Evolutionary conservation across 2,888 invertebrate genomes (phyloP), one percentile per base, ranked within the genome.

Genomic region (Hartigia nigra): DNA sequence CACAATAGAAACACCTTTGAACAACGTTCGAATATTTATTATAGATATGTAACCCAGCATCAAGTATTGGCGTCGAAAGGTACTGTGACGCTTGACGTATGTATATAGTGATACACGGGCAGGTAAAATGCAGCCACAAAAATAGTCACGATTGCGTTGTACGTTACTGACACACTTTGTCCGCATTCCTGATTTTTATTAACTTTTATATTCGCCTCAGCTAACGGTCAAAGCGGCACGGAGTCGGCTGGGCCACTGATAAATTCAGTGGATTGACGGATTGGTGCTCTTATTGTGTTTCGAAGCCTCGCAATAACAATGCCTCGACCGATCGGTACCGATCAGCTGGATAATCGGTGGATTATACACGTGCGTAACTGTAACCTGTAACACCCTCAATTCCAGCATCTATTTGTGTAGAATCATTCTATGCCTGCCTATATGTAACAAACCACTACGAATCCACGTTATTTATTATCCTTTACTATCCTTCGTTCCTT

Each of bases 301-400:
- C 76, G 78, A 11, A 70, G 74, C 76, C 78, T 72, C 76, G 81
- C 39, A 70, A 72, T 77, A 78, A 85, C 84, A 86, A 87, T 86
- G 80, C 83, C 69, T 37, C 75, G 70, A 75, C 23, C 74, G 82
- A 84, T 83, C 79, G 81, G 76, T 79, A 81, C 75, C 85, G 84
- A 88, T 89, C 88, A 82, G 83, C 81, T 87, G 86, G 83, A 84
- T 87, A 87, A 88, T 88, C 85, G 84, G 78, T 77, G 81, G 82
- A 87, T 87, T 86, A 84, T 88, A 81, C 81, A 81, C 84, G 79
- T 78, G 79, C 77, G 79, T 84, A 86, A 86, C 86, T 83, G 86
- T 87, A 86, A 82, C 85, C 78, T 76, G 80, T 69, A 69, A 39
- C 70, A 32, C 31, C 72, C 78, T 35, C 76, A 55, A 55, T 55